Evolutionary conservation across 2,888 invertebrate species (phyloP).

Genomic region (Theretra japonica): DNA sequence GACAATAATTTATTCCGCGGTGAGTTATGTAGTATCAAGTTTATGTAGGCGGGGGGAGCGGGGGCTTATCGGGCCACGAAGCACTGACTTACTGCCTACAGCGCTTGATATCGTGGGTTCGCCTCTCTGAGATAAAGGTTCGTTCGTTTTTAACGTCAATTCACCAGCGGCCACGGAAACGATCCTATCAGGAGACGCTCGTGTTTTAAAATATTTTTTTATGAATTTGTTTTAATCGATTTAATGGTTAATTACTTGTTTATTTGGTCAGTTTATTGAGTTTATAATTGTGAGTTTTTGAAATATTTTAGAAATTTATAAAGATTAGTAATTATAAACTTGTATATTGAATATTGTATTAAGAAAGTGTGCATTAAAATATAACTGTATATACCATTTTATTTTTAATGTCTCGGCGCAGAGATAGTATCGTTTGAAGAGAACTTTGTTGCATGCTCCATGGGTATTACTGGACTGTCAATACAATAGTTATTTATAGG

Average conservation of each 20-base stretch:
- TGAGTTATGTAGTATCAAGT: conserved; percentile 79
- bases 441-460: not conserved
- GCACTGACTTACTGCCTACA: conserved; percentile 33
- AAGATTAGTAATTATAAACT: too few species aligned
- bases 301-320: too few species aligned
- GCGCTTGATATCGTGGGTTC: conserved; percentile 32
- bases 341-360: not conserved
- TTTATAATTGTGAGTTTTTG: too few species aligned
- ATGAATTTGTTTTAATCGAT: not conserved
- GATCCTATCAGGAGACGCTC: conserved; percentile 7
- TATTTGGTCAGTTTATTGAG: too few species aligned
- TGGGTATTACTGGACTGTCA: not conserved
- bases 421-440: not conserved
- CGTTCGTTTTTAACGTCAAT: conserved; percentile 28
- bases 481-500: conserved; percentile 11
- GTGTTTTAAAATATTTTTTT: not conserved
- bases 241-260: too few species aligned
- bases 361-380: not conserved
- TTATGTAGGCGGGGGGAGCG: conserved; percentile 67
- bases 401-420: not conserved
- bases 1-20: conserved; percentile 75
- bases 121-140: conserved; percentile 32
- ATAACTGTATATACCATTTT: not conserved
- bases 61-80: conserved; percentile 50
- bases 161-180: not conserved